phyloP scores from a whole-genome alignment of 2,888 invertebrate species.

The Pandemis heparana region DNA sequence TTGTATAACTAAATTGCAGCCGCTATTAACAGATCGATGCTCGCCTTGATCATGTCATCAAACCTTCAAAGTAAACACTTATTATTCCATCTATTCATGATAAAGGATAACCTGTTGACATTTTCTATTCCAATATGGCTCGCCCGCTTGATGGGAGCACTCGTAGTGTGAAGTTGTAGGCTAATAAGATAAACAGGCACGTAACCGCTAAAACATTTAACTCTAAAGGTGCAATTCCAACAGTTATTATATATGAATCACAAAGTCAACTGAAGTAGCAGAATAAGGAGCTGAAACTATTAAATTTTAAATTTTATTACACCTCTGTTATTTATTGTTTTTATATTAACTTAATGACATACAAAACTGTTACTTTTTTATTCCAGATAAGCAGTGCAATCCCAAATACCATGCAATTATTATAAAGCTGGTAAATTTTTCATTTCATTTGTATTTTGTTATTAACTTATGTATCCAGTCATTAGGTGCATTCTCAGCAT shows the following conservation, averaged over 20 bases:
- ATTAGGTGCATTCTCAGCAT: neutral
- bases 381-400: slow-evolving; percentile 52
- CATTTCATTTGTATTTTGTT: slow-evolving; percentile 17
- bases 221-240: neutral
- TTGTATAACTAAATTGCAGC: slow-evolving; percentile 43
- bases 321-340: neutral
- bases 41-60: slow-evolving; percentile 26
- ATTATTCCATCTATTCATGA: slow-evolving; percentile 39
- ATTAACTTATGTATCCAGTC: neutral
- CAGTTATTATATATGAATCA: neutral
- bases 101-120: slow-evolving; percentile 61
- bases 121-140: slow-evolving; percentile 81
- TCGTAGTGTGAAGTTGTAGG: slow-evolving; percentile 45
- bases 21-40: slow-evolving; percentile 43
- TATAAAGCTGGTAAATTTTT: slow-evolving; percentile 45
- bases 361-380: slow-evolving; percentile 25
- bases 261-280: neutral
- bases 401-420: slow-evolving; percentile 49
- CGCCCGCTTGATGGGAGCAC: slow-evolving; percentile 59
- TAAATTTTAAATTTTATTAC: neutral
- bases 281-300: neutral
- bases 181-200: slow-evolving; percentile 41
- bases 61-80: slow-evolving; percentile 16
- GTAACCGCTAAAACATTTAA: slow-evolving; percentile 26
- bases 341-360: neutral